Conservation (phyloP, 2,113 vertebrate species). For the Melozone crissalis region DNA sequence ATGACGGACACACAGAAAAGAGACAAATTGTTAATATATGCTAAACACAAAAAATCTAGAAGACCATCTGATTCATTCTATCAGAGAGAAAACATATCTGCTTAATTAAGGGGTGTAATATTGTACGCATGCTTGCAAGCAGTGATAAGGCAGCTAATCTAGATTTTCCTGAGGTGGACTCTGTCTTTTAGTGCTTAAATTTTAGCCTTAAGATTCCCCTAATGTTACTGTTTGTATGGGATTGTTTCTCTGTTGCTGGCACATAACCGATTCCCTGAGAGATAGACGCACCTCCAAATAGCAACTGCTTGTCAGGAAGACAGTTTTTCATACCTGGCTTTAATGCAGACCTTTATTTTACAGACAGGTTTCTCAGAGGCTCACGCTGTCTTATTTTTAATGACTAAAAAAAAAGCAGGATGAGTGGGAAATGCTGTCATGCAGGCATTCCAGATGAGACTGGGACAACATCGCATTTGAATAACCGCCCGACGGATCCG, state of each 20-base stretch:
- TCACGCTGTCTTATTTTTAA: conserved; percentile 43
- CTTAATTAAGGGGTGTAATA: conserved; percentile 60
- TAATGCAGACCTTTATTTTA: conserved; percentile 53
- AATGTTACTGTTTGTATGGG: conserved; percentile 13
- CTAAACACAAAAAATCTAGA: conserved; percentile 36
- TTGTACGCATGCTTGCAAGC: conserved; percentile 34
- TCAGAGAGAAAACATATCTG: conserved; percentile 15
- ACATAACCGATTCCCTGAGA: conserved; percentile 5
- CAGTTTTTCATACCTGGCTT: conserved; percentile 44
- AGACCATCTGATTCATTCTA: conserved; percentile 17
- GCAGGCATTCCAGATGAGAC: conserved; percentile 22
- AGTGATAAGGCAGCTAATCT: conserved; percentile 60
- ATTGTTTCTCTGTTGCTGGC: conserved; percentile 20
- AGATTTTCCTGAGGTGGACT: conserved; percentile 37
- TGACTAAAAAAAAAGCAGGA: not conserved
- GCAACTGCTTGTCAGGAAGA: conserved; percentile 59
- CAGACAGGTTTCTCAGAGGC: conserved; percentile 62
- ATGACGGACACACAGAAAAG: not conserved
- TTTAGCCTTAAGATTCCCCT: conserved; percentile 19
- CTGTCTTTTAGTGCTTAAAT: conserved; percentile 45
- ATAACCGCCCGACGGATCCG: conserved; percentile 28
- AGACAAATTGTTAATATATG: conserved; percentile 20
- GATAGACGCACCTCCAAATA: conserved; percentile 43
- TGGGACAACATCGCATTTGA: conserved; percentile 58
- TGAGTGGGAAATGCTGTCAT: conserved; percentile 8